These are phyloP conservation scores for Synergus itoensis DNA, from an alignment of 2,888 invertebrate species.

Conservation along the genomic window DNA sequence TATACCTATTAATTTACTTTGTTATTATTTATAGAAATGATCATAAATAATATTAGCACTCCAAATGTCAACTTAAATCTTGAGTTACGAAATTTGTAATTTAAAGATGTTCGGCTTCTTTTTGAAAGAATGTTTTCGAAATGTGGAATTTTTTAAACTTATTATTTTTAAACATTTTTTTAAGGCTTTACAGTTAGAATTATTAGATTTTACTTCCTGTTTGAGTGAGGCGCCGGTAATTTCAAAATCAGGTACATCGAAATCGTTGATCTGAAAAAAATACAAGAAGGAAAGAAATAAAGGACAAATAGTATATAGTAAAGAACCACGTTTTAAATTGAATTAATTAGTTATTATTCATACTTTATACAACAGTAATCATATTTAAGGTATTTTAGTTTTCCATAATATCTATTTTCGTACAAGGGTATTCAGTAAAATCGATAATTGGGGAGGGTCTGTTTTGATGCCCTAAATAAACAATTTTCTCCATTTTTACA, in stretches of 20 bases:
- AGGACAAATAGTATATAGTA: constrained; percentile 4
- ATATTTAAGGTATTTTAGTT: constrained; percentile 77
- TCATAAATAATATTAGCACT: no score
- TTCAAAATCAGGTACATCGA: not conserved
- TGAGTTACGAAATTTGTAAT: no score
- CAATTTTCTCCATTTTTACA: constrained; percentile 66
- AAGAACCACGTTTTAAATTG: constrained; percentile 67
- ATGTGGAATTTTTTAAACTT: not conserved
- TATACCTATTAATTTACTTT: no score
- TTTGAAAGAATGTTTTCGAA: no score
- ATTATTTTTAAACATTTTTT: not conserved
- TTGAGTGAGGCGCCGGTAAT: no score
- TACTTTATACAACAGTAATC: constrained; percentile 77
- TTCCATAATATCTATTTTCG: constrained; percentile 73
- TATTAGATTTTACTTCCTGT: not conserved
- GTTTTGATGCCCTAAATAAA: constrained; percentile 59
- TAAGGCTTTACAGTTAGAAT: not conserved
- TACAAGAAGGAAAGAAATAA: constrained; percentile 23
- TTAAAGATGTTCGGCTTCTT: no score
- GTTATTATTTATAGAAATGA: no score
- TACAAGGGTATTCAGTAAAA: constrained; percentile 72
- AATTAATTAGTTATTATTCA: constrained; percentile 77
- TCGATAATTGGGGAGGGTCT: constrained; percentile 65
- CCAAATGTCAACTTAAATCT: no score
- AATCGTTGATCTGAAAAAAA: not conserved